Evolutionary conservation across 1,140 invertebrate genomes (phyloP).

Genomic region (Papilio glaucus): DNA sequence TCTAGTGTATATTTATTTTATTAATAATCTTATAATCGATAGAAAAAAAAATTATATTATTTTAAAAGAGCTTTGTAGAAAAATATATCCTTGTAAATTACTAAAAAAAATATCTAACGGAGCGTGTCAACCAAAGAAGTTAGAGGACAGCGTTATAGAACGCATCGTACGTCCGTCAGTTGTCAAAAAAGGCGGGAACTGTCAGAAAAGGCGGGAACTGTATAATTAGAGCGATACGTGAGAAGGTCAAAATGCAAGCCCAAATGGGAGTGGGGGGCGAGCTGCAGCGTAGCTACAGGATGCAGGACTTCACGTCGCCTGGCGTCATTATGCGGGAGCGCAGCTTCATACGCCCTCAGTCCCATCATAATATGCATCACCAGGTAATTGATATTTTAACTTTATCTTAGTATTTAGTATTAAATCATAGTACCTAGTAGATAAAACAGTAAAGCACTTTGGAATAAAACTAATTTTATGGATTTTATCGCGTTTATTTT

Average conservation of each 20-base stretch:
- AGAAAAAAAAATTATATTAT: constrained; percentile 53
- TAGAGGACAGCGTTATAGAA: constrained; percentile 37
- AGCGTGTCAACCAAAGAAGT: constrained; percentile 54
- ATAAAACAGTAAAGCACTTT: no score
- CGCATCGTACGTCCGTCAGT: constrained; percentile 6
- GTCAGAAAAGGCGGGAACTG: constrained; percentile 40
- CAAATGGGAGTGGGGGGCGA: constrained; percentile 76
- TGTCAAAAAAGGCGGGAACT: constrained; percentile 45
- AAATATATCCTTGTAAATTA: constrained; percentile 39
- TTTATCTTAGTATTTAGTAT: constrained; percentile 8
- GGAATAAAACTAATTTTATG: no score
- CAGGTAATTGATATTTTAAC: constrained; percentile 63
- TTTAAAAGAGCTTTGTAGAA: constrained; percentile 45
- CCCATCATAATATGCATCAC: constrained; percentile 84
- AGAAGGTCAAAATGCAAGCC: constrained; percentile 66
- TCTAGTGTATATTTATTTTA: constrained; percentile 79
- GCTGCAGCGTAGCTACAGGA: constrained; percentile 80
- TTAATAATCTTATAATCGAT: constrained; percentile 55
- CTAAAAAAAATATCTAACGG: constrained; percentile 44
- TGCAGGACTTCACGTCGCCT: constrained; percentile 81
- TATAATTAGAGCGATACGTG: constrained; percentile 33
- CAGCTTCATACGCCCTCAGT: constrained; percentile 85
- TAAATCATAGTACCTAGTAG: no score
- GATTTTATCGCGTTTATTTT: no score
- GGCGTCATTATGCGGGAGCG: constrained; percentile 85